Evolutionary conservation across 2,113 vertebrate species (phyloP).

Genomic region (Syngnathus typhle): DNA sequence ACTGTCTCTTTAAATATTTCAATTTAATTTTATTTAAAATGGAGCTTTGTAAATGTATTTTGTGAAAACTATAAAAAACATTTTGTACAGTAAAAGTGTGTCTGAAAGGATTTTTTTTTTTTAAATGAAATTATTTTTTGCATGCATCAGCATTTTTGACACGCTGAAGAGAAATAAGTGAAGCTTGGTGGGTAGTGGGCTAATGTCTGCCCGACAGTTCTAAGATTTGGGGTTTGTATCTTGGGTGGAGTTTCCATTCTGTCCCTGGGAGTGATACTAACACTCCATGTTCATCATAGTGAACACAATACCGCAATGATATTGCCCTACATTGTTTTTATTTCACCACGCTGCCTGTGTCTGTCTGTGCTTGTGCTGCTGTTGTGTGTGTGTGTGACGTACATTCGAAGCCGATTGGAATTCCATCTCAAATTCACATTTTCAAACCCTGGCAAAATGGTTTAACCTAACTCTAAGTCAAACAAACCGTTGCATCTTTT

Average conservation of each 20-base stretch:
- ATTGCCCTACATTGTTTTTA: too few relatives aligned
- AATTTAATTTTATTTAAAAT: conserved; percentile 82
- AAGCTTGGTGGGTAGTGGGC: background rate
- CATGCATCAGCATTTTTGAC: background rate
- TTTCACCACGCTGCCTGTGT: too few relatives aligned
- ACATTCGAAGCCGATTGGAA: too few relatives aligned
- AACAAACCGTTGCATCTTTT: too few relatives aligned
- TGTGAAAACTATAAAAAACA: conserved; percentile 77
- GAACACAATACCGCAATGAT: too few relatives aligned
- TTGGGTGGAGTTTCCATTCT: background rate
- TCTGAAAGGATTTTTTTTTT: conserved; percentile 66
- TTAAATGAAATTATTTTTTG: conserved; percentile 7
- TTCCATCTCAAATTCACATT: too few relatives aligned
- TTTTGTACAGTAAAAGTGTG: conserved; percentile 79
- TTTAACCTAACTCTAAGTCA: too few relatives aligned
- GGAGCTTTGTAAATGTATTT: conserved; percentile 81
- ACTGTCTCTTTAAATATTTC: conserved; percentile 76
- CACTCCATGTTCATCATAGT: too few relatives aligned
- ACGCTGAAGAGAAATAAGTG: background rate
- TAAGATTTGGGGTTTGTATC: background rate
- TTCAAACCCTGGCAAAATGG: too few relatives aligned
- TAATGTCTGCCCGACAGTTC: background rate
- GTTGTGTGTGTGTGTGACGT: too few relatives aligned
- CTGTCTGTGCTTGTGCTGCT: too few relatives aligned
- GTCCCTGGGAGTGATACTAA: background rate